Percentiles rank a stretch among this genome's conserved stretches.
phyloP scores from a whole-genome alignment of 1,140 invertebrate species.

The Hyphantria cunea region DNA sequence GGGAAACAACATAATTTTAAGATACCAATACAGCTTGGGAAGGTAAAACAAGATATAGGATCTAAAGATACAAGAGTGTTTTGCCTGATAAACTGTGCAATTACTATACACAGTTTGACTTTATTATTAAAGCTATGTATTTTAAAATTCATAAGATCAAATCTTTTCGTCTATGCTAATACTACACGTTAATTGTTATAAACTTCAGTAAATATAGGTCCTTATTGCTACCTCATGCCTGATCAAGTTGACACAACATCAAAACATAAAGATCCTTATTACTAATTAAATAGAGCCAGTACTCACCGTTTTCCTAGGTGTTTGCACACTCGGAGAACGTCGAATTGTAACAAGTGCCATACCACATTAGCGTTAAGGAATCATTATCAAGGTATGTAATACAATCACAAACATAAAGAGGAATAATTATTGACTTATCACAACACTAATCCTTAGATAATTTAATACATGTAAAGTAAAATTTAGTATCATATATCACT shows the following conservation, averaged over 20 bases:
- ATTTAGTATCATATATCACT: constrained; percentile 41
- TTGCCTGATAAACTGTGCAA: too few relatives aligned
- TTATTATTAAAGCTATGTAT: too few relatives aligned
- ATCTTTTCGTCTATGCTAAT: too few relatives aligned
- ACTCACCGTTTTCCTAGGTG: constrained; percentile 77
- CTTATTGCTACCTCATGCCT: neutral
- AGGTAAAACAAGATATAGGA: too few relatives aligned
- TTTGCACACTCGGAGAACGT: constrained; percentile 76
- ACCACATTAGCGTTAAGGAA: constrained; percentile 73
- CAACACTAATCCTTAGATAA: constrained; percentile 66
- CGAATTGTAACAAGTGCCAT: constrained; percentile 79
- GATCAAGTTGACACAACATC: constrained; percentile 13
- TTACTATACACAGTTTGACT: too few relatives aligned
- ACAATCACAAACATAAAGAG: constrained; percentile 76
- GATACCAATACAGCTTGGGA: too few relatives aligned
- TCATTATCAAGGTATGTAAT: constrained; percentile 68
- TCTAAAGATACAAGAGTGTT: too few relatives aligned
- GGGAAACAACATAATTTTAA: too few relatives aligned
- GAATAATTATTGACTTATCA: constrained; percentile 71
- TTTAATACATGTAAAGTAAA: constrained; percentile 56
- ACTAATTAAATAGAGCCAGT: neutral
- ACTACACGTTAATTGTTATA: too few relatives aligned
- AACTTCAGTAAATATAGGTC: too few relatives aligned
- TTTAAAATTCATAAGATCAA: too few relatives aligned
- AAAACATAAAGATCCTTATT: constrained; percentile 6